Evolutionary conservation across 2,113 vertebrate species (phyloP).

Genomic region (Leptodactylus fuscus): DNA sequence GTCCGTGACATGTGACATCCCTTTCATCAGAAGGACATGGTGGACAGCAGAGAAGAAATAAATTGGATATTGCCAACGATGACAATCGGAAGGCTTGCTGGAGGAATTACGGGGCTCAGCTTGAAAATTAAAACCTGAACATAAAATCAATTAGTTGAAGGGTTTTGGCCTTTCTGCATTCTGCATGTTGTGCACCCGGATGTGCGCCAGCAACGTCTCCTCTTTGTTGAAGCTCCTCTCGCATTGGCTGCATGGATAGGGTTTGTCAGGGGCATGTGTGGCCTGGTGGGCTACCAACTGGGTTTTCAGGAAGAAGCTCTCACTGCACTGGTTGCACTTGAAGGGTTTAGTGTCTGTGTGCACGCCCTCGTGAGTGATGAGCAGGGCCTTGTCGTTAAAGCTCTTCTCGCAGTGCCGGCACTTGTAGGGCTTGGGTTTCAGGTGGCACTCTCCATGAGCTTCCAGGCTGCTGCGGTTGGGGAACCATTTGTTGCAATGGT

Average conservation of each 20-base stretch:
- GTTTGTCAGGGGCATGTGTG: constrained; percentile 61
- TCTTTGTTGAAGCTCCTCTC: constrained; percentile 42
- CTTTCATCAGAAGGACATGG: not conserved
- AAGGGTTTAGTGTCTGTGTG: constrained; percentile 65
- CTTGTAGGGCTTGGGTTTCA: constrained; percentile 61
- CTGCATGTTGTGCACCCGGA: constrained; percentile 38
- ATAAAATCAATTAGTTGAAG: constrained; percentile 5
- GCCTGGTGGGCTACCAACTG: constrained; percentile 67
- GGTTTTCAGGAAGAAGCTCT: constrained; percentile 65
- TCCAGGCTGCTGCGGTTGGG: constrained; percentile 51
- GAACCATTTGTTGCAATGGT: constrained; percentile 56
- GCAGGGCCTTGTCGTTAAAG: constrained; percentile 62
- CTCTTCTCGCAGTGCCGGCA: constrained; percentile 61
- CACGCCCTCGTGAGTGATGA: constrained; percentile 64
- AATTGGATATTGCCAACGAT: not conserved
- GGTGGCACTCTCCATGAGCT: constrained; percentile 60
- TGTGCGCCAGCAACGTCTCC: constrained; percentile 25
- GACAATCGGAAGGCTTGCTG: not conserved
- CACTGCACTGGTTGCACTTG: constrained; percentile 68
- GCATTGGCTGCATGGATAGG: constrained; percentile 50
- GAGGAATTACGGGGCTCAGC: not conserved
- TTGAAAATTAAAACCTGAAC: not conserved
- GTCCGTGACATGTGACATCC: not conserved
- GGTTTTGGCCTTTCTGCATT: not conserved
- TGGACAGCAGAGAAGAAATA: not conserved